These are phyloP conservation scores for Synergus gifuensis DNA, from an alignment of 2,888 invertebrate species.

Conservation along the genomic window DNA sequence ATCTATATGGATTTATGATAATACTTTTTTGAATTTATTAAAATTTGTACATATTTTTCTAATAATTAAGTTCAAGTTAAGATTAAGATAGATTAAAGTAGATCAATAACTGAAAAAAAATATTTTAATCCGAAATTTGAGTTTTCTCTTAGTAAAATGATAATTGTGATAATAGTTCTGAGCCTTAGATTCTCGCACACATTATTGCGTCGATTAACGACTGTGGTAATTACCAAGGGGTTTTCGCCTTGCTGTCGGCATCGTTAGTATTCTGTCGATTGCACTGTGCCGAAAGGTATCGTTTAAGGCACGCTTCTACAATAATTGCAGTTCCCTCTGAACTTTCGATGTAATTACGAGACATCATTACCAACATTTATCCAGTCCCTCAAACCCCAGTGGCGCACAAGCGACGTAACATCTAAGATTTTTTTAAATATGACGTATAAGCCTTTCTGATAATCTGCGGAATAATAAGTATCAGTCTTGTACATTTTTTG, in stretches of 20 bases:
- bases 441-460: too few species aligned
- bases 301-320: slow-evolving; percentile 61
- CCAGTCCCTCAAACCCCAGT: background rate
- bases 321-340: slow-evolving; percentile 69
- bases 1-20: too few species aligned
- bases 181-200: slow-evolving; percentile 17
- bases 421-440: too few species aligned
- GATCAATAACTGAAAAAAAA: background rate
- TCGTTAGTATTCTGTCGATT: slow-evolving; percentile 56
- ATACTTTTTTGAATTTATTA: too few species aligned
- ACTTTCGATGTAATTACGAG: slow-evolving; percentile 72
- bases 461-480: too few species aligned
- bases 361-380: slow-evolving; percentile 71
- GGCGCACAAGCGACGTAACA: too few species aligned
- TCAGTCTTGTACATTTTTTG: too few species aligned
- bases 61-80: too few species aligned
- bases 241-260: slow-evolving; percentile 38
- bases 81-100: too few species aligned
- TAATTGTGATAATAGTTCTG: slow-evolving; percentile 20
- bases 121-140: background rate
- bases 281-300: slow-evolving; percentile 59
- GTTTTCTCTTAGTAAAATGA: background rate
- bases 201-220: slow-evolving; percentile 47
- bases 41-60: too few species aligned
- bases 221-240: slow-evolving; percentile 34